These are phyloP conservation scores for Heteropelma amictum DNA, from an alignment of 2,888 invertebrate genomes.

Conservation along the genomic window DNA sequence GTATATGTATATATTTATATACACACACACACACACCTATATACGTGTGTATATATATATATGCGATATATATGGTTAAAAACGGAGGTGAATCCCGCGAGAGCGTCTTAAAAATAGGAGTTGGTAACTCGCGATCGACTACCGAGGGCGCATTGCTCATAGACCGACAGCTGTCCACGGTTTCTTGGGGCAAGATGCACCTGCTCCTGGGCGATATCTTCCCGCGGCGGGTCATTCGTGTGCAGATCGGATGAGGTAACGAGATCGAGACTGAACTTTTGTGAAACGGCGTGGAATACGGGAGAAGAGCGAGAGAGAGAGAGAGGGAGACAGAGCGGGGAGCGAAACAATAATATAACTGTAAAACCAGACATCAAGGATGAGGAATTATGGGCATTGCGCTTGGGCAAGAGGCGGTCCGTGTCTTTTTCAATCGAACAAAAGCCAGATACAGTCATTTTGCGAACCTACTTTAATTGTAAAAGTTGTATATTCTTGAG, in stretches of 20 bases:
- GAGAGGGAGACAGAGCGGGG: not conserved
- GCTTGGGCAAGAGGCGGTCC: too few relatives aligned
- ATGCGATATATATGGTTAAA: not conserved
- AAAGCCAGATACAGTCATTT: too few relatives aligned
- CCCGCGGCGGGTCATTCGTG: conserved; percentile 4
- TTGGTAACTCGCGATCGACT: conserved; percentile 55
- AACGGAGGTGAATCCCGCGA: conserved; percentile 19
- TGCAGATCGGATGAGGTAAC: conserved; percentile 20
- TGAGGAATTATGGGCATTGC: too few relatives aligned
- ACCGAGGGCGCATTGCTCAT: conserved; percentile 40
- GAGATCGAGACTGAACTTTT: not conserved
- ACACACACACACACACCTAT: too few relatives aligned
- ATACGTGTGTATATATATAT: not conserved
- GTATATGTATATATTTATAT: too few relatives aligned
- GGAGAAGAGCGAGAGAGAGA: not conserved
- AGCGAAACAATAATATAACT: not conserved
- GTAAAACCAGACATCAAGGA: too few relatives aligned
- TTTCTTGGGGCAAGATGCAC: conserved; percentile 41
- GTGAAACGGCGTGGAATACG: not conserved
- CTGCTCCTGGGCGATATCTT: conserved; percentile 31
- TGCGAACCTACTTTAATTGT: too few relatives aligned
- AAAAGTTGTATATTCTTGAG: too few relatives aligned
- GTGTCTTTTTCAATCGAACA: too few relatives aligned
- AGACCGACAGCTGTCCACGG: conserved; percentile 50
- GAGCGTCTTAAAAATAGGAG: conserved; percentile 42